Base-by-base conservation (phyloP, 2,113 vertebrate genomes). In the Chaetorhynchus papuensis region DNA sequence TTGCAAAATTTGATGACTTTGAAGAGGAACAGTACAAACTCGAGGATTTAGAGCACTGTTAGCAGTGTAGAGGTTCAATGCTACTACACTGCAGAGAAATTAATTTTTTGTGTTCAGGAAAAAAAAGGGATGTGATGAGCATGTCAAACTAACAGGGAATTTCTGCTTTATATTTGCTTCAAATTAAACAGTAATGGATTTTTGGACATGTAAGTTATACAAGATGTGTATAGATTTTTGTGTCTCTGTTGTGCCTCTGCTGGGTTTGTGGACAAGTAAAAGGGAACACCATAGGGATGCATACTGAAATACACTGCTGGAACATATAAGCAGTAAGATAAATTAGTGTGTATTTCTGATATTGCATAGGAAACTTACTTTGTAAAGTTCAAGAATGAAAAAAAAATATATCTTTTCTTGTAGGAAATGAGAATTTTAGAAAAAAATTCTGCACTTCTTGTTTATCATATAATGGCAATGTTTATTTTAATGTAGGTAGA, bases 401-500 rank as follows among this genome's bases (percentile, higher is more conserved):
- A 90, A 23, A 77, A 94, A 81, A 53, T 2, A 20, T 63, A 42
- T 19, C 0, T 39, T 57, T 45, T 37, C 6, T 47, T 56, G 49
- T 11, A 61, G 52, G 45, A 91, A 92, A 89, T 20, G 2, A 64
- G 14, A 93, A 93, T 52, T 33, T 86, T 42, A 86, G 28, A 18
- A 71, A 95, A 74, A 93, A 82, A 68, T 22, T 45, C 37, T 70
- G 6, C 23, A 31, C 12, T 83, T 75, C 5, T 7, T 60, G 23
- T 85, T 91, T 77, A 77, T 56, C 39, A 15, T 65, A 10, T 63
- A 80, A 77, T n/a, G 26, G 21, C 9, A 87, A 63, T 52, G 33
- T 66, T 87, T 93, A 68, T 93, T 96, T 92, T 84, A 94, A 82
- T 83, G 54, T 50, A 91, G 64, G 16, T 84, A 45, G 64, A 65